phyloP scores from a whole-genome alignment of 2,797 vertebrate genomes.

The Acanthurus leucopareius region DNA sequence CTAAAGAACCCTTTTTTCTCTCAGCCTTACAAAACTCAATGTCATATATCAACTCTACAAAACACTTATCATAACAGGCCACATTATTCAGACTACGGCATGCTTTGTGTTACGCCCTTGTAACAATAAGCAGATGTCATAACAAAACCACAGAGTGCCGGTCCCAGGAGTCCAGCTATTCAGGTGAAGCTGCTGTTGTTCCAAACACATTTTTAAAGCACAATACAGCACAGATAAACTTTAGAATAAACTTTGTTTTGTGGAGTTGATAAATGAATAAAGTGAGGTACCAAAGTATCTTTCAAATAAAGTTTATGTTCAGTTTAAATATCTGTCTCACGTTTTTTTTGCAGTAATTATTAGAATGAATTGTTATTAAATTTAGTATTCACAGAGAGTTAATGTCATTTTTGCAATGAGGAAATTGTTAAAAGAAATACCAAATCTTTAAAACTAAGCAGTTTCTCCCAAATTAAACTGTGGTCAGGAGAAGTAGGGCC shows the following conservation, averaged over 20 bases:
- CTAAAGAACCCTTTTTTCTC: no score
- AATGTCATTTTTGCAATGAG: not conserved
- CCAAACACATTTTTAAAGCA: not conserved
- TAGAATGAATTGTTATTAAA: no score
- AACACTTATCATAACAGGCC: not conserved
- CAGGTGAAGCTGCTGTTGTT: not conserved
- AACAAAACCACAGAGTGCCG: not conserved
- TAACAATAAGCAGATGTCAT: not conserved
- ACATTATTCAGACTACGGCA: not conserved
- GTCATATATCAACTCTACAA: no score
- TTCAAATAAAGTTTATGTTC: not conserved
- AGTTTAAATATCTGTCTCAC: not conserved
- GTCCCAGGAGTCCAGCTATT: not conserved
- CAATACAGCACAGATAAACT: not conserved
- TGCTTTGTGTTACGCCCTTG: not conserved
- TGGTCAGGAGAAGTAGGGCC: no score
- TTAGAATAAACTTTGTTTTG: not conserved
- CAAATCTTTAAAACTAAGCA: not conserved
- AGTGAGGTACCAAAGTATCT: no score
- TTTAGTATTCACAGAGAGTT: not conserved
- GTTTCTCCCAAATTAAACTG: no score
- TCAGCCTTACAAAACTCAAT: no score
- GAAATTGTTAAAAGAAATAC: no score
- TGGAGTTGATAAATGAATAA: no score
- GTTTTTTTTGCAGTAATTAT: not conserved